Conservation (phyloP, 2,888 invertebrate species). For the Meiosimyza platycephala region DNA sequence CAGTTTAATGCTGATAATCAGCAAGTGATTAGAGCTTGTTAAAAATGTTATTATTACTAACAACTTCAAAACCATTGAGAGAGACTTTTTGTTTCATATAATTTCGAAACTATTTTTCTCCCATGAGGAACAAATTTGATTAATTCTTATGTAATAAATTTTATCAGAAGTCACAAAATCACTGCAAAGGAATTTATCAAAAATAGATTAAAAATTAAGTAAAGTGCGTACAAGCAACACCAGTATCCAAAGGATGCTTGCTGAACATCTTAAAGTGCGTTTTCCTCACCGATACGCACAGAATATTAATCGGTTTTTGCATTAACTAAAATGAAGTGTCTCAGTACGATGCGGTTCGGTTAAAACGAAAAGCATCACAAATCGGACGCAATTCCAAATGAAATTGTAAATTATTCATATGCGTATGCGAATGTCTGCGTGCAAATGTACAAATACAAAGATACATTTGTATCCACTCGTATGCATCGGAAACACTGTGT, state of each 20-base stretch:
- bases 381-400: slow-evolving; percentile 64
- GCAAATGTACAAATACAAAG: slow-evolving; percentile 3
- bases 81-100: too few relatives aligned
- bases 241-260: slow-evolving; percentile 9
- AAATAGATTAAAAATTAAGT: too few relatives aligned
- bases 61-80: too few relatives aligned
- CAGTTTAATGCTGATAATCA: too few relatives aligned
- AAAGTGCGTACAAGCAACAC: slow-evolving; percentile 45
- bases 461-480: slow-evolving; percentile 7
- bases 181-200: slow-evolving; percentile 60
- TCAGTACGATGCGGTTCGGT: slow-evolving; percentile 25
- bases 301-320: slow-evolving; percentile 58
- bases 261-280: slow-evolving; percentile 22
- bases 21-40: too few relatives aligned
- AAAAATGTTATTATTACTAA: too few relatives aligned
- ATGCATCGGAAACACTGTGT: too few relatives aligned
- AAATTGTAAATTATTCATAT: slow-evolving; percentile 65
- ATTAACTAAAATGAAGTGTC: slow-evolving; percentile 56
- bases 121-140: slow-evolving; percentile 53
- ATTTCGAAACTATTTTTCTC: too few relatives aligned
- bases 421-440: slow-evolving; percentile 17
- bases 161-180: slow-evolving; percentile 60
- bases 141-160: slow-evolving; percentile 59
- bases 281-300: slow-evolving; percentile 38
- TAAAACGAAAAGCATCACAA: slow-evolving; percentile 61